A percentile compares a stretch with the other conserved stretches of the same genome.
Evolutionary conservation across 2,888 invertebrate species (phyloP).

Genomic region (Pristionchus maxplancki): DNA sequence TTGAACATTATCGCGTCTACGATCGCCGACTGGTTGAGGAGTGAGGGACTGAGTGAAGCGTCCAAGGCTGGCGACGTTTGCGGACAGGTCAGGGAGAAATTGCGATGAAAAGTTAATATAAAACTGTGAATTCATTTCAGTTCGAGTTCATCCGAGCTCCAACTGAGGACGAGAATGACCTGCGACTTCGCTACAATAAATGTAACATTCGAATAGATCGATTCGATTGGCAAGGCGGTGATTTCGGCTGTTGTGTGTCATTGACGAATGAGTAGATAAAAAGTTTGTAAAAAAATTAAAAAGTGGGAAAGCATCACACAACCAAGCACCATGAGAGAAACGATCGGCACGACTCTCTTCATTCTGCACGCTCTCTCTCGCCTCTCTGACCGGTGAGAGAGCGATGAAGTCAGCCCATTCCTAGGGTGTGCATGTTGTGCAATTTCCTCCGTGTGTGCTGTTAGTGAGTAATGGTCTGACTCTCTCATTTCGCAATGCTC

Average conservation of each 20-base stretch:
- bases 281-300: no score
- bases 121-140: not conserved
- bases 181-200: not conserved
- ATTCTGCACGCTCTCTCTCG: no score
- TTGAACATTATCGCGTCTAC: not conserved
- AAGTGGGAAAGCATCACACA: no score
- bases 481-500: no score
- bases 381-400: no score
- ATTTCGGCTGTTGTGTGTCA: not conserved
- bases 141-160: not conserved
- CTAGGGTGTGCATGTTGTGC: not conserved
- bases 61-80: not conserved
- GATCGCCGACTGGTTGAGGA: not conserved
- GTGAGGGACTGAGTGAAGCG: not conserved
- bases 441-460: not conserved
- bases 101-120: not conserved
- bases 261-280: not conserved
- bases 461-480: no score
- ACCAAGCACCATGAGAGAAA: no score
- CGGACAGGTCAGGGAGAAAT: not conserved
- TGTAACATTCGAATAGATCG: not conserved
- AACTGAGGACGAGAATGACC: not conserved
- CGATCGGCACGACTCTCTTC: no score
- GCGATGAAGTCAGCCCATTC: not conserved
- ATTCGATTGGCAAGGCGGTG: not conserved